Conservation (phyloP, 1,140 invertebrate species). For the Pectinophora gossypiella region DNA sequence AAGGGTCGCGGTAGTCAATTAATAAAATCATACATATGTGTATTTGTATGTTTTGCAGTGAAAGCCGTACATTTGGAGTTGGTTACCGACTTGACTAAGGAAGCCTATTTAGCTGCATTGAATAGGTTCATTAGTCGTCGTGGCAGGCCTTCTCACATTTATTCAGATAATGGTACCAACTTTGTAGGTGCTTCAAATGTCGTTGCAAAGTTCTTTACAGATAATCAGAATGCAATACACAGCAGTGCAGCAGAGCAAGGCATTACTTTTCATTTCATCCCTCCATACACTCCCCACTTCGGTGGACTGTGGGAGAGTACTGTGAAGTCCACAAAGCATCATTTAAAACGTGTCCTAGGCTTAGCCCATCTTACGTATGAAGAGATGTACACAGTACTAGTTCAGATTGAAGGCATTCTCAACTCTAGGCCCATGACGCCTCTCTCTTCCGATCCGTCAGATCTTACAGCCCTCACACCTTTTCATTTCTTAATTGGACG, state of each 20-base stretch:
- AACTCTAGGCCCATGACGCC: conserved; percentile 47
- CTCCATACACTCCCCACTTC: conserved; percentile 28
- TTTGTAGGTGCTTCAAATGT: background rate
- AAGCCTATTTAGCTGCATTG: conserved; percentile 16
- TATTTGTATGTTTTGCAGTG: conserved; percentile 22
- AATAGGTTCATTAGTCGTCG: conserved; percentile 18
- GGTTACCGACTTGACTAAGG: conserved; percentile 10
- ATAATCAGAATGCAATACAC: too few species aligned
- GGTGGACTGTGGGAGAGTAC: conserved; percentile 31
- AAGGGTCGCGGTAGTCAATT: conserved; percentile 27
- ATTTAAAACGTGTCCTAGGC: conserved; percentile 7
- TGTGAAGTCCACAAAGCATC: conserved; percentile 30
- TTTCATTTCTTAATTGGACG: conserved; percentile 36
- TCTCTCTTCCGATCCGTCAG: conserved; percentile 35
- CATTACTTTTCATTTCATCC: conserved; percentile 9
- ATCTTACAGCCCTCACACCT: conserved; percentile 37
- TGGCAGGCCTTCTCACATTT: conserved; percentile 13
- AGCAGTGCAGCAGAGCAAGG: too few species aligned
- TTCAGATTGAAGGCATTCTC: conserved; percentile 37
- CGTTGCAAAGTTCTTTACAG: background rate
- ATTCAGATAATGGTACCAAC: conserved; percentile 19
- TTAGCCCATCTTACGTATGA: conserved; percentile 32
- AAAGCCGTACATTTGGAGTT: conserved; percentile 23
- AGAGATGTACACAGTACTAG: conserved; percentile 35
- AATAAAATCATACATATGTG: conserved; percentile 34